Evolutionary conservation across 2,797 vertebrate genomes (phyloP).

Genomic region (Fratercula arctica): DNA sequence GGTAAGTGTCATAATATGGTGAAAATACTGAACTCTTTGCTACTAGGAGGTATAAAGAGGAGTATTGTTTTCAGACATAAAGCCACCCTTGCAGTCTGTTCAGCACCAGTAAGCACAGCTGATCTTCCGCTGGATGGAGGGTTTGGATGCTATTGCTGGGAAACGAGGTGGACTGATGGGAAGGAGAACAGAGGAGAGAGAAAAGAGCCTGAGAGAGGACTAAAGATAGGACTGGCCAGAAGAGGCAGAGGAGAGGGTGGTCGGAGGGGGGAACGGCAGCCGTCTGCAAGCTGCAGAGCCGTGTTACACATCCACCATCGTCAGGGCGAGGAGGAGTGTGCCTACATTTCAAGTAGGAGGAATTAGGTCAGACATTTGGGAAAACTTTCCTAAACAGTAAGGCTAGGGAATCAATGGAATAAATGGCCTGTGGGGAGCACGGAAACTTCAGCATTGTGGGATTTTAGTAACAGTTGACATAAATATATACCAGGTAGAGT

Average conservation of each 20-base stretch:
- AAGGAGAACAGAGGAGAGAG: neutral
- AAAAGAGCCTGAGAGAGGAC: neutral
- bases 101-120: neutral
- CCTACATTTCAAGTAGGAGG: neutral
- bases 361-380: neutral
- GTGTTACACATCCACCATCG: neutral
- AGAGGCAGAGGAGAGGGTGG: neutral
- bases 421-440: neutral
- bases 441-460: neutral
- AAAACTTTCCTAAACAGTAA: neutral
- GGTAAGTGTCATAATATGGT: neutral
- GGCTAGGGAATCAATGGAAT: neutral
- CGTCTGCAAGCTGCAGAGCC: neutral
- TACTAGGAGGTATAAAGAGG: neutral
- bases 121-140: neutral
- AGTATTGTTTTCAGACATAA: neutral
- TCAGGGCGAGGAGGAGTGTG: neutral
- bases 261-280: neutral
- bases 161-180: neutral
- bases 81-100: neutral
- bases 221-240: conserved; percentile 21
- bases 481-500: neutral
- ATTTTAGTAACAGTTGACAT: neutral
- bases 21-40: neutral
- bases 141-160: neutral